Evolutionary conservation across 2,797 vertebrate genomes (phyloP), one percentile per base, ranked within the genome.

Genomic region (Sebastes itinus): DNA sequence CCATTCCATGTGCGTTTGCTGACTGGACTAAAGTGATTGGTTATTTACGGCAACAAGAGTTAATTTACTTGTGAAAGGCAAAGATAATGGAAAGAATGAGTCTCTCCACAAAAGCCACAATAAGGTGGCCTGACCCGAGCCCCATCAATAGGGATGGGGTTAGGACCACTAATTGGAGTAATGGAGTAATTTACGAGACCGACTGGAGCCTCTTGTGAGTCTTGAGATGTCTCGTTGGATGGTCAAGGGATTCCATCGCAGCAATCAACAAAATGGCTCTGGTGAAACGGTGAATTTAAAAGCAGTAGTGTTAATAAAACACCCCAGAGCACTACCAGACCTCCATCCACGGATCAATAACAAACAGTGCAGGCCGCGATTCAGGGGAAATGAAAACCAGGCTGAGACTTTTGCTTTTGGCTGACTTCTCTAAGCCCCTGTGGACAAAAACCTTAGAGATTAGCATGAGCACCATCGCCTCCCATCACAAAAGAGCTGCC

Each of bases 391-490:
- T 30, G 3, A 76, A 73, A 72, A 52, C 4, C 22, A 70, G 10
- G 18, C 58, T 46, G 2, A 6, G 8, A 32, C 7, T 59, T 85
- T 68, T 75, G 38, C n/a, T 72, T 81, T 55, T 7, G 71, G 20
- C 30, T 63, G 27, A 27, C 49, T 64, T 64, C 22, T 35, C 16
- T 23, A 14, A 66, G 58, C 25, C 63, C 56, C 25, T 32, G 25
- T 49, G 68, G 13, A 81, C 68, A 58, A 64, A 83, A 80, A 32
- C 49, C 59, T 78, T 9, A 66, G 49, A 69, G 58, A 71, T 61
- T 66, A 62, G 65, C 64, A 77, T 30, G 63, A 77, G 60, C 38
- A 22, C 54, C 64, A 56, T 42, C 13, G 4, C 52, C 27, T 83
- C 69, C 52, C 67, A 18, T 83, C 77, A 76, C 25, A 70, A 59